Evolutionary conservation across 1,140 invertebrate genomes (phyloP).

Genomic region (Matsumurasca onukii): DNA sequence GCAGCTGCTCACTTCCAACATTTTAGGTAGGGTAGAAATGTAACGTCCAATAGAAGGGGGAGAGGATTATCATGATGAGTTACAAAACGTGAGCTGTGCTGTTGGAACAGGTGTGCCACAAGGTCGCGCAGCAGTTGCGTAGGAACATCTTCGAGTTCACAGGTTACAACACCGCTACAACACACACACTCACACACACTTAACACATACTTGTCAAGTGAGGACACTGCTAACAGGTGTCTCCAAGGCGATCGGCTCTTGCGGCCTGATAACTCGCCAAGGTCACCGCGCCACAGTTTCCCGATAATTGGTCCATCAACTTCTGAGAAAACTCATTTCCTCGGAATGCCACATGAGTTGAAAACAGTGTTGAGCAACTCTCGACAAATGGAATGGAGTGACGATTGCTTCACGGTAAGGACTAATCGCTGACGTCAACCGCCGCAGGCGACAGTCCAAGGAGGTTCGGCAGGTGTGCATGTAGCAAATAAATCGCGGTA

Average conservation of each 20-base stretch:
- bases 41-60: background rate
- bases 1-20: background rate
- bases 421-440: background rate
- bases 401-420: background rate
- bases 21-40: background rate
- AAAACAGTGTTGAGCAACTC: background rate
- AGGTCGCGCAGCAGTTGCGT: background rate
- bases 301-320: background rate
- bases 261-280: background rate
- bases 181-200: no score
- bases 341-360: background rate
- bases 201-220: background rate
- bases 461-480: no score
- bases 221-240: constrained; percentile 11
- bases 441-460: background rate
- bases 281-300: background rate
- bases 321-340: constrained; percentile 10
- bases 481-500: no score
- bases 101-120: background rate
- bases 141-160: background rate
- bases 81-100: background rate
- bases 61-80: background rate
- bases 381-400: background rate
- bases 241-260: constrained; percentile 1
- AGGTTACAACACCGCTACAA: no score